These are phyloP conservation scores for Caenorhabditis wallacei DNA, from an alignment of 2,888 invertebrate genomes.

Conservation along the genomic window DNA sequence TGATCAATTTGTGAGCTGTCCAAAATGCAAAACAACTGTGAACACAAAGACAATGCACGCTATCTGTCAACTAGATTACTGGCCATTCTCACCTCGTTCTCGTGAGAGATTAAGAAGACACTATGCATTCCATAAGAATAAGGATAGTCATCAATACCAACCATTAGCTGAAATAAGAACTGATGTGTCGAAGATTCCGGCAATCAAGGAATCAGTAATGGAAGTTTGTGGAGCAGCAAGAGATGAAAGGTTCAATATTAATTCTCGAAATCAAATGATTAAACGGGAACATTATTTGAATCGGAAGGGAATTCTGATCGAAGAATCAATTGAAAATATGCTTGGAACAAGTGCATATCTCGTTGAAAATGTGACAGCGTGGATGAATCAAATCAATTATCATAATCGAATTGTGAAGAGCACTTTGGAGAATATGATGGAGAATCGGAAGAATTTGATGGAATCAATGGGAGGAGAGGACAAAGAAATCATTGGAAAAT, in stretches of 20 bases:
- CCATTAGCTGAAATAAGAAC: constrained; percentile 1
- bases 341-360: constrained; percentile 38
- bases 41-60: constrained; percentile 46
- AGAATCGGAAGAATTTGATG: constrained; percentile 7
- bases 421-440: constrained; percentile 39
- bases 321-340: constrained; percentile 9
- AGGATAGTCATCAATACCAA: constrained; percentile 10
- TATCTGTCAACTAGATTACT: constrained; percentile 12
- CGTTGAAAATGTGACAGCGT: constrained; percentile 41
- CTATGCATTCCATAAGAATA: background rate
- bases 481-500: background rate
- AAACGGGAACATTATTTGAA: constrained; percentile 30
- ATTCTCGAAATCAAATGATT: constrained; percentile 13
- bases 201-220: constrained; percentile 28
- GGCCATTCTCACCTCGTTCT: constrained; percentile 17
- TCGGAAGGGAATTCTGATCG: constrained; percentile 7
- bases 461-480: constrained; percentile 34
- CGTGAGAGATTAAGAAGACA: background rate
- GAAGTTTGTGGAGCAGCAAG: constrained; percentile 28
- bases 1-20: constrained; percentile 13
- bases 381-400: constrained; percentile 48
- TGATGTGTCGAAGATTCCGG: constrained; percentile 14
- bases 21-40: constrained; percentile 17
- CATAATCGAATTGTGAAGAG: constrained; percentile 33
- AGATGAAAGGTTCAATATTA: constrained; percentile 25